A percentile compares a stretch with the other conserved stretches of the same genome.
These are phyloP conservation scores for Pangasius larnaudii DNA, from an alignment of 2,797 vertebrate species.

Conservation along the genomic window DNA sequence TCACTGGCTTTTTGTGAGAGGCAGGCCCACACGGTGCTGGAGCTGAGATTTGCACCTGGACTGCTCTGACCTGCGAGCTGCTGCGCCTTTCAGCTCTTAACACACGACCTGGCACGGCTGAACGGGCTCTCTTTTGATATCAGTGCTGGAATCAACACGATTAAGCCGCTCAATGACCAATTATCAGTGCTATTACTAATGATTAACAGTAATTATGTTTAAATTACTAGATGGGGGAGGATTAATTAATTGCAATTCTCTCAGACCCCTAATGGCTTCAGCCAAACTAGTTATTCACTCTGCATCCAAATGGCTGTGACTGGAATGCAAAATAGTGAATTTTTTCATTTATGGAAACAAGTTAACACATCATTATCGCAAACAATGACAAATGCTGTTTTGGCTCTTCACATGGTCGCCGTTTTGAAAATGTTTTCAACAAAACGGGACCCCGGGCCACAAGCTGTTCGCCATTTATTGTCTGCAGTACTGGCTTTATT, in stretches of 20 bases:
- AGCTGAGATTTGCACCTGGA: conserved; percentile 60
- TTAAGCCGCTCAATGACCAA: conserved; percentile 57
- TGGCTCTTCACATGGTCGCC: conserved; percentile 17
- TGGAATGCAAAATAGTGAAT: conserved; percentile 34
- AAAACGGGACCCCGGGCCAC: conserved; percentile 13
- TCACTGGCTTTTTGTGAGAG: conserved; percentile 46
- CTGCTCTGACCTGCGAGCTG: conserved; percentile 47
- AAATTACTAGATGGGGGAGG: conserved; percentile 51
- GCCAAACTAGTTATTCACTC: conserved; percentile 32
- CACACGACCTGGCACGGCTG: conserved; percentile 48
- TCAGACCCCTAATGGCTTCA: conserved; percentile 41
- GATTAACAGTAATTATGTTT: conserved; percentile 62
- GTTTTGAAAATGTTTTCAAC: conserved; percentile 32
- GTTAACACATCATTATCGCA: conserved; percentile 43
- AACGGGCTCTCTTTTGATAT: conserved; percentile 55
- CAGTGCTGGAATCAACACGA: conserved; percentile 52
- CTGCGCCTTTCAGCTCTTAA: conserved; percentile 60
- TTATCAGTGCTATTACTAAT: conserved; percentile 60
- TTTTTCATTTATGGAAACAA: conserved; percentile 33
- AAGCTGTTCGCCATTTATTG: conserved; percentile 35
- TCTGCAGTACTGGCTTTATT: conserved; percentile 34
- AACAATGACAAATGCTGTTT: conserved; percentile 37
- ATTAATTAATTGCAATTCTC: conserved; percentile 56
- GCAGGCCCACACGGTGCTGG: conserved; percentile 46
- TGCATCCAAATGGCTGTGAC: conserved; percentile 36